Base-by-base conservation (phyloP, 1,140 invertebrate genomes). In the Drosophila asahinai region DNA sequence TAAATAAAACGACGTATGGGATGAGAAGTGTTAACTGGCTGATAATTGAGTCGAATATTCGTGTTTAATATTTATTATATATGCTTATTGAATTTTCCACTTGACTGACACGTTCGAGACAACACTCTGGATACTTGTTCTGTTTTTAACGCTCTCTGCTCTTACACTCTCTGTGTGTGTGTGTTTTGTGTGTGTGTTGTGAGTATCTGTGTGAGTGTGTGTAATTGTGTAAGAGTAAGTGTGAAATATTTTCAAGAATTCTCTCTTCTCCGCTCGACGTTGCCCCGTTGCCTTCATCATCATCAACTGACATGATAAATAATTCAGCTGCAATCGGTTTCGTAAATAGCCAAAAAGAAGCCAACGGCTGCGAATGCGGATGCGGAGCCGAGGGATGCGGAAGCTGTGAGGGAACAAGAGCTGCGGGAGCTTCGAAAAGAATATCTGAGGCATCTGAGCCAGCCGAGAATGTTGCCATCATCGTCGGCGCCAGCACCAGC, bases 161-260 rank as follows among this genome's bases (percentile, higher is more conserved):
- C 62, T 71, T 17, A 36, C 19, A 67, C 22, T 71, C 9, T 81
- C 19, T 86, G 19, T 77, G n/a, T 68, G 54, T 75, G 59, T 57
- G 36, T 19, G 9, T 12, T 82, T 43, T 79, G 57, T 74, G 51
- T 80, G 51, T 61, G 12, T 67, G 22, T 71, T 19, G 3, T 38
- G 49, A 15, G 19, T 81, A 42, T 75, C 7, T 80, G 40, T 71
- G 30, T 54, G 57, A 11, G 57, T 59, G 22, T 43, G 15, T 61
- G 45, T 38, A 43, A 19, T 58, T 65, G 66, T 66, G 15, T 82
- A 67, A 74, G 67, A 63, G 74, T 83, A 84, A 78, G 81, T 89
- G 86, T 90, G 77, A 90, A 90, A 77, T 90, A 90, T 89, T 89
- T 90, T 89, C 86, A 89, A 90, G 84, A 87, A 87, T 90, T 89